phyloP scores from a whole-genome alignment of 2,797 vertebrate species.

The Cygnus olor region DNA sequence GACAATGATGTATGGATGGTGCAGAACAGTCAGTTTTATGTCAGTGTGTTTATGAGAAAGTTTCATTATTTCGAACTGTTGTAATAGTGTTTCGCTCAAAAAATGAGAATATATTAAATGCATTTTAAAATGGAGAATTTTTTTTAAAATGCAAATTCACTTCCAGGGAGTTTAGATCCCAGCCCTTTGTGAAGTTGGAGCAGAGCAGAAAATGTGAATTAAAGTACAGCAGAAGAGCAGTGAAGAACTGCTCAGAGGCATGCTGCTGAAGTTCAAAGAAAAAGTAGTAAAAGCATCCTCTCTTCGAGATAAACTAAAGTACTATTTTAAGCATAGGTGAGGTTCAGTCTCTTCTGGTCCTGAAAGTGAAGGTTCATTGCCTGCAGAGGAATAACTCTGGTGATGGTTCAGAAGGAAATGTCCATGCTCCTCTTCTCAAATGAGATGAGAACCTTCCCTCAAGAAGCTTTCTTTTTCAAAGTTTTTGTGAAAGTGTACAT shows the following conservation, averaged over 20 bases:
- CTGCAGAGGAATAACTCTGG: background rate
- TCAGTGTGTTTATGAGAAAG: background rate
- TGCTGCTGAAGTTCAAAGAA: background rate
- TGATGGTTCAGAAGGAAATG: background rate
- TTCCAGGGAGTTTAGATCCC: background rate
- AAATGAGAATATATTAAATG: background rate
- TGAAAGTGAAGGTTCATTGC: background rate
- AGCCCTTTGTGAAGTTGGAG: background rate
- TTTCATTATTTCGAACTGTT: background rate
- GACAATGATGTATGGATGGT: background rate
- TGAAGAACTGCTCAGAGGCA: background rate
- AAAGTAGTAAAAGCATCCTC: background rate
- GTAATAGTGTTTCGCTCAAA: background rate
- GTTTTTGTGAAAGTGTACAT: background rate
- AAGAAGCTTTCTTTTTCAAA: background rate
- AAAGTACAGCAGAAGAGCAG: background rate
- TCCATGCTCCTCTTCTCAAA: rapidly evolving
- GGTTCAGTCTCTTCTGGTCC: background rate
- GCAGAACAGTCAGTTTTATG: background rate
- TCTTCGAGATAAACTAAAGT: background rate
- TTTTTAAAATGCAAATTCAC: background rate
- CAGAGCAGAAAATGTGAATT: background rate
- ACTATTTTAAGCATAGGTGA: background rate
- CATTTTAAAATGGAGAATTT: background rate
- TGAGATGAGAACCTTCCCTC: background rate